Percentiles rank a stretch among this genome's conserved stretches.
phyloP scores from a whole-genome alignment of 2,797 vertebrate species.

The Microcaecilia unicolor region DNA sequence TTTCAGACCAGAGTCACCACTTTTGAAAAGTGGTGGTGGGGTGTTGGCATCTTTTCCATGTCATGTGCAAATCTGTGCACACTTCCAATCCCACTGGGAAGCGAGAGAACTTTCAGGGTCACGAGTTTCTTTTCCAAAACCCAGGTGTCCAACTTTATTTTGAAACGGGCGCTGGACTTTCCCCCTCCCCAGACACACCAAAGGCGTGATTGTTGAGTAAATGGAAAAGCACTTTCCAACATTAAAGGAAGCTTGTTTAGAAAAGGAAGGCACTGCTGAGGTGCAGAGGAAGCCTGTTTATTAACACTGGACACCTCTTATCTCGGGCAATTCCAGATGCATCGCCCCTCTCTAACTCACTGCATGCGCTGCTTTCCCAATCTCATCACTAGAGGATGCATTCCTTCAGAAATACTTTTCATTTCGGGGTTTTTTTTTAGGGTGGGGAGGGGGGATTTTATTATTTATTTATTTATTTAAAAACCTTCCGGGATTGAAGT shows the following conservation, averaged over 20 bases:
- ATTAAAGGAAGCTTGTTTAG: conserved; percentile 90
- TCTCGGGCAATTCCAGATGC: conserved; percentile 76
- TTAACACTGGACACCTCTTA: conserved; percentile 89
- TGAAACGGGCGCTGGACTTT: conserved; percentile 14
- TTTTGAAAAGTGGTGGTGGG: too few relatives aligned
- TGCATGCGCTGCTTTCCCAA: conserved; percentile 56
- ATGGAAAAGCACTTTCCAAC: conserved; percentile 89
- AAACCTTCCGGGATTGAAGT: too few relatives aligned
- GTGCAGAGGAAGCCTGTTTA: conserved; percentile 87
- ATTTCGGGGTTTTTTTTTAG: conserved; percentile 4
- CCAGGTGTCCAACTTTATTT: conserved; percentile 61
- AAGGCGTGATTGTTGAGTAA: conserved; percentile 71
- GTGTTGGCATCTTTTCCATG: too few relatives aligned
- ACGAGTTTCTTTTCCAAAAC: conserved; percentile 61
- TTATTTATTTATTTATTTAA: too few relatives aligned
- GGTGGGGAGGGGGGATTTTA: too few relatives aligned
- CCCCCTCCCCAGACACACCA: conserved; percentile 35
- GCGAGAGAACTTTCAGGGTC: conserved; percentile 48
- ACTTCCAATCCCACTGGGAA: conserved; percentile 36
- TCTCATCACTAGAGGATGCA: conserved; percentile 44
- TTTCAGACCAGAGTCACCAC: too few relatives aligned
- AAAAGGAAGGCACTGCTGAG: conserved; percentile 88
- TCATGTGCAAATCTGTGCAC: too few relatives aligned
- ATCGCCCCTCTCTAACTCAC: conserved; percentile 62
- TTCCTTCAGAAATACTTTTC: conserved; percentile 27